Evolutionary conservation across 2,797 vertebrate species (phyloP), one percentile per base, ranked within the genome.

Genomic region (Enteromius treurensis): DNA sequence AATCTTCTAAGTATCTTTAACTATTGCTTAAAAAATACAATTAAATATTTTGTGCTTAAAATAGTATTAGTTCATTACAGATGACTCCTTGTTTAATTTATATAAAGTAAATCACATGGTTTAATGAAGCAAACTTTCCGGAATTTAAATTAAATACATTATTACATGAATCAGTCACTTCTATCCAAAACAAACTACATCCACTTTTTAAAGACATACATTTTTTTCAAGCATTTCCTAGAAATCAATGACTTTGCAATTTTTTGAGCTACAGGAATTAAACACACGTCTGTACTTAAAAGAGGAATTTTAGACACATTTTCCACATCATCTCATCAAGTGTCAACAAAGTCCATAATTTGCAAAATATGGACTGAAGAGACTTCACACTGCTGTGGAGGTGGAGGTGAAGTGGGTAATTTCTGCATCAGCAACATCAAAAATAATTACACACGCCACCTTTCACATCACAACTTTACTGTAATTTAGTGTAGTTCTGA

Each of bases 241-340:
- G 60, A 62, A 62, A 32, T 62, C 60, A 29, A 26, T 26, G 26
- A 62, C 60, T 14, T 15, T 15, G 26, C 26, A 5, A 5, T 62
- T 62, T 13, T 29, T 29, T 62, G 26, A 62, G 60, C 60, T 15
- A 3, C 58, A 62, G 13, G 58, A 29, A 62, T 62, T 7, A 14
- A 62, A 62, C 26, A 62, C 23, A 2, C 58, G 14, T 64, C 26
- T 32, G 17, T 32, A 5, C 26, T 73, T 21, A 73, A 49, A 51
- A 51, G 3, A 21, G 1, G 29, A 1, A 34, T 51, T 49, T 51
- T 6, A 32, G 49, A 8, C 9, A 32, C 26, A 73, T 32, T 32
- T 73, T 73, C 40, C 26, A 70, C n/a, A 67, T 15, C 60, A 29
- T 29, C 64, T 67, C 64, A 21, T 68, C 67, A 42, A 42, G 21